phyloP scores from a whole-genome alignment of 2,888 invertebrate species.

The Macroteleia sp. region DNA sequence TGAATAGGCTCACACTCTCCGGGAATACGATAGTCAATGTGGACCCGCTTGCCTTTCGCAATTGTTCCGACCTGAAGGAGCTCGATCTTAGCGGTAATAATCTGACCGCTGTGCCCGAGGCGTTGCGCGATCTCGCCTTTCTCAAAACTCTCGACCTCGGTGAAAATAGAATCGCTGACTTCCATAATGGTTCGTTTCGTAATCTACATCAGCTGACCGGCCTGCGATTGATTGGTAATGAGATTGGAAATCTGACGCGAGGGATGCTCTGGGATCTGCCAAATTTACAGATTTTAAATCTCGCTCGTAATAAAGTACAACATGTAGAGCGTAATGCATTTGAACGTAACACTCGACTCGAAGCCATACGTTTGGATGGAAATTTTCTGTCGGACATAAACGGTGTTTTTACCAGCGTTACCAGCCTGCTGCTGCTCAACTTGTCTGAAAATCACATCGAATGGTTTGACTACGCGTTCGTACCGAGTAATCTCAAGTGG shows the following conservation, averaged over 20 bases:
- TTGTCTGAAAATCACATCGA: slow-evolving; percentile 95
- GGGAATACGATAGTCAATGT: slow-evolving; percentile 93
- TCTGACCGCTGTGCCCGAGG: slow-evolving; percentile 91
- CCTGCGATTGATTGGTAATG: slow-evolving; percentile 94
- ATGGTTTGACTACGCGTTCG: slow-evolving; percentile 97
- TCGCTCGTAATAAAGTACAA: slow-evolving; percentile 95
- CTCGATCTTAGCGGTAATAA: slow-evolving; percentile 95
- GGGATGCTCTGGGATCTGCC: slow-evolving; percentile 95
- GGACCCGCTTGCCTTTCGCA: slow-evolving; percentile 92
- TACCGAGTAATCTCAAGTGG: slow-evolving; percentile 95
- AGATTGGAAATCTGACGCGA: slow-evolving; percentile 92
- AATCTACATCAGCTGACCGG: slow-evolving; percentile 94
- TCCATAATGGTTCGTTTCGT: slow-evolving; percentile 93
- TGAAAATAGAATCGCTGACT: slow-evolving; percentile 94
- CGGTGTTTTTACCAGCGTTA: slow-evolving; percentile 93
- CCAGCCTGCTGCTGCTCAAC: slow-evolving; percentile 94
- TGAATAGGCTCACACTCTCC: slow-evolving; percentile 93
- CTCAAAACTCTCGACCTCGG: slow-evolving; percentile 95
- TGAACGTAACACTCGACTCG: slow-evolving; percentile 91
- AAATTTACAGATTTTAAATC: slow-evolving; percentile 92
- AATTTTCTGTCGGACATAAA: slow-evolving; percentile 95
- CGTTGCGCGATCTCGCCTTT: slow-evolving; percentile 91
- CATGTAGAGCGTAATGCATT: slow-evolving; percentile 93
- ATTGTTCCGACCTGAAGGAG: slow-evolving; percentile 94
- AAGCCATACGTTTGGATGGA: slow-evolving; percentile 94